Conservation (phyloP, 2,113 vertebrate species). For the Mystacornis crossleyi region DNA sequence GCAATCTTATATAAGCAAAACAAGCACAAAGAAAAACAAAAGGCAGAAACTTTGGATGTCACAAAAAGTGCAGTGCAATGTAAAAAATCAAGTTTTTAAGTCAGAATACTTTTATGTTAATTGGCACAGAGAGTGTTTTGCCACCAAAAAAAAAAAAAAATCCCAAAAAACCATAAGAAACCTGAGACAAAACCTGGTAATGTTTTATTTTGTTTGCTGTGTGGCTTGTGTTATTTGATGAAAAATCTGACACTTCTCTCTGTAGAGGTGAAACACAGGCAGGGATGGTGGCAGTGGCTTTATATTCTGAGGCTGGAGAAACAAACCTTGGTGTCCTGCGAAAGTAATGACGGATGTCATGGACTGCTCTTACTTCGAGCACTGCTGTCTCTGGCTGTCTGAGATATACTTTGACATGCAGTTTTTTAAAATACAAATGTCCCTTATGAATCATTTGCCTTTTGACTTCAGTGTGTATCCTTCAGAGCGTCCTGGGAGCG, state of each 20-base stretch:
- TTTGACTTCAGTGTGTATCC: not conserved
- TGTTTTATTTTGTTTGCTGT: constrained; percentile 1
- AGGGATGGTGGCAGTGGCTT: not conserved
- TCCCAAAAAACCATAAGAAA: not conserved
- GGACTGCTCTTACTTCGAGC: not conserved
- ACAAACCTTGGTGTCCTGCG: not conserved
- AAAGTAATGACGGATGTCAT: not conserved
- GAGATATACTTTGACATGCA: not conserved
- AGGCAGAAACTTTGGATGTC: not conserved
- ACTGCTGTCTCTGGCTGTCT: not conserved
- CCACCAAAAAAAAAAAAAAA: not conserved
- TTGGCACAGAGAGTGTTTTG: not conserved
- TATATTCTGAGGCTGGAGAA: not conserved
- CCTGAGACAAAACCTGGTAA: constrained; percentile 20
- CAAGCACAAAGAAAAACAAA: not conserved
- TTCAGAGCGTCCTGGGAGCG: not conserved
- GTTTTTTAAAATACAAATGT: not conserved
- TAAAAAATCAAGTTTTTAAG: not conserved
- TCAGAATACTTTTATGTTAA: constrained; percentile 6
- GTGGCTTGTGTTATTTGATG: constrained; percentile 19
- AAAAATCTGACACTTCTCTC: not conserved
- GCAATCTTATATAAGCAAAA: not conserved
- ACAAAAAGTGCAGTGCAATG: not conserved
- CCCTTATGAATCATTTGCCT: not conserved
- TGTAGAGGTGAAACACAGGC: not conserved